phyloP scores from a whole-genome alignment of 2,888 invertebrate genomes.

The Epistrophe eligans region DNA sequence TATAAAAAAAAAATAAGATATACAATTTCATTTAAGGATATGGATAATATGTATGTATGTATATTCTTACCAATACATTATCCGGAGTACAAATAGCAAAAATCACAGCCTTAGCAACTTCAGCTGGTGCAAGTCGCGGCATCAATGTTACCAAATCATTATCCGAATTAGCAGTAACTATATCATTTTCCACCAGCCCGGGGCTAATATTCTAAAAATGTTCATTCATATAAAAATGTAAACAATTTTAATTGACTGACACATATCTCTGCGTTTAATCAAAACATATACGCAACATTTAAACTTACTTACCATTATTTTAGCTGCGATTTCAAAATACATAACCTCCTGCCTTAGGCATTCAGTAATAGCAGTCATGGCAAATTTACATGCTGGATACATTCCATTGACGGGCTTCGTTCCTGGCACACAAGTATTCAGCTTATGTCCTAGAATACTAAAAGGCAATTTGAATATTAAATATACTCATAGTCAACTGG shows the following conservation, averaged over 20 bases:
- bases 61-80: slow-evolving; percentile 77
- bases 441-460: slow-evolving; percentile 79
- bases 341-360: slow-evolving; percentile 81
- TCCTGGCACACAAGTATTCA: slow-evolving; percentile 79
- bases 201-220: slow-evolving; percentile 78
- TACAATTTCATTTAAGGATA: background rate
- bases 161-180: slow-evolving; percentile 76
- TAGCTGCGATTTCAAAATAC: slow-evolving; percentile 79
- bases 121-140: slow-evolving; percentile 78
- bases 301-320: slow-evolving; percentile 79
- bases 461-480: slow-evolving; percentile 61
- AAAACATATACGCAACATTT: background rate
- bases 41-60: background rate
- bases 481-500: slow-evolving; percentile 27
- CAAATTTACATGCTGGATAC: slow-evolving; percentile 80
- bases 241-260: slow-evolving; percentile 43
- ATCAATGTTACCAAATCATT: slow-evolving; percentile 78
- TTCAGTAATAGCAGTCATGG: slow-evolving; percentile 81
- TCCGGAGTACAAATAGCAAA: slow-evolving; percentile 78
- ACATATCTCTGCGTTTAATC: slow-evolving; percentile 29
- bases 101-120: slow-evolving; percentile 78
- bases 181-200: slow-evolving; percentile 78
- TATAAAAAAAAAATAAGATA: background rate
- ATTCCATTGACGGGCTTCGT: slow-evolving; percentile 79
- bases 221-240: slow-evolving; percentile 14